These are phyloP conservation scores for Taxidea taxus DNA, from an alignment of 2,113 vertebrate species.

Conservation along the genomic window DNA sequence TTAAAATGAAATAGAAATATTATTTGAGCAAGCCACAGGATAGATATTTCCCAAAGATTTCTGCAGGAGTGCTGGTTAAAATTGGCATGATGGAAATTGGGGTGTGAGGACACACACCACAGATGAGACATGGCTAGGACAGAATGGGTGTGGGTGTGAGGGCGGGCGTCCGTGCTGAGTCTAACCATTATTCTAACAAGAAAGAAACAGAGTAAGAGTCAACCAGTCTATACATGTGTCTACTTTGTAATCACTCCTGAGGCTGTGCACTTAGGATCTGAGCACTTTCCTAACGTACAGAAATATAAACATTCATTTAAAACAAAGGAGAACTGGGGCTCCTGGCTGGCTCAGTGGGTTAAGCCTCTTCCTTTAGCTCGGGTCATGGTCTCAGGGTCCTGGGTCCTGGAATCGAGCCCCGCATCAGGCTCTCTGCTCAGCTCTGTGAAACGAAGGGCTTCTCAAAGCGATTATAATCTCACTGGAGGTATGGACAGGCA, in stretches of 20 bases:
- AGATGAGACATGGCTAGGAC: not conserved
- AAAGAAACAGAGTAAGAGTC: not conserved
- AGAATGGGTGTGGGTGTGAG: not conserved
- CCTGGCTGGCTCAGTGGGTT: too few species aligned
- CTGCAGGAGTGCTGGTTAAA: not conserved
- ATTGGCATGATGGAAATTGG: too few species aligned
- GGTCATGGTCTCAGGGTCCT: too few species aligned
- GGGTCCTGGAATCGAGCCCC: too few species aligned
- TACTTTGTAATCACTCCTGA: not conserved
- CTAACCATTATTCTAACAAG: not conserved
- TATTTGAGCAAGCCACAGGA: not conserved
- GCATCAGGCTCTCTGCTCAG: too few species aligned
- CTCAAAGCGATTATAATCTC: not conserved
- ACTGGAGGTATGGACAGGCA: not conserved
- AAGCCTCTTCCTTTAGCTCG: too few species aligned
- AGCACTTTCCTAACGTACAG: not conserved
- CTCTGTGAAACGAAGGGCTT: not conserved
- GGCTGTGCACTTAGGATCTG: not conserved
- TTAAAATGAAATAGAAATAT: not conserved
- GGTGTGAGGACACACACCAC: not conserved
- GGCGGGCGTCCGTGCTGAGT: accelerated
- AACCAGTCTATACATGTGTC: not conserved
- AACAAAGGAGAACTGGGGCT: not conserved
- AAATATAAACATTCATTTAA: not conserved
- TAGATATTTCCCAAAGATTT: not conserved